These are phyloP conservation scores for Campoplex capitator DNA, from an alignment of 2,888 invertebrate species.

Conservation along the genomic window DNA sequence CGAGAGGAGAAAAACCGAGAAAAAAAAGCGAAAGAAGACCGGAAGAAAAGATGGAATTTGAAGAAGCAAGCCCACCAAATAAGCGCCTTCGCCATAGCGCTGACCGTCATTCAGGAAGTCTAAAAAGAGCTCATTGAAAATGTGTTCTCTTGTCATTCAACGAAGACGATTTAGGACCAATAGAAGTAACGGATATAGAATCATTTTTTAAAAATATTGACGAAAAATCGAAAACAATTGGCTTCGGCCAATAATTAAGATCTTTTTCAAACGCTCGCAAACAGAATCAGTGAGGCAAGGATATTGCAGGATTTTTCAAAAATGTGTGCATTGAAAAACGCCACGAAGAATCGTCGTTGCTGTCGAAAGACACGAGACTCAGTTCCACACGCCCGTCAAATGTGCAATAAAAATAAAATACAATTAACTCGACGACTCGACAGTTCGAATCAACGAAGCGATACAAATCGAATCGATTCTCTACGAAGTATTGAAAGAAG, in stretches of 20 bases:
- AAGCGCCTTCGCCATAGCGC: slow-evolving; percentile 1
- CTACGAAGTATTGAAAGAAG: not conserved
- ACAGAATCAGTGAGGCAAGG: not conserved
- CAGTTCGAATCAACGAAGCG: not conserved
- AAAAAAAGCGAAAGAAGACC: not conserved
- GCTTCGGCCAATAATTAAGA: too few species aligned
- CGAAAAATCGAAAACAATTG: too few species aligned
- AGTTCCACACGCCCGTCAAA: not conserved
- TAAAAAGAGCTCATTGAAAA: not conserved
- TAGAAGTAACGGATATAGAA: not conserved
- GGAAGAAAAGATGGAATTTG: slow-evolving; percentile 24
- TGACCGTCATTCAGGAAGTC: slow-evolving; percentile 37
- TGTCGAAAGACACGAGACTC: not conserved
- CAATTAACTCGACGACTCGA: not conserved
- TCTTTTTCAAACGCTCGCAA: not conserved
- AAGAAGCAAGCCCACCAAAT: not conserved
- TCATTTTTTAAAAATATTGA: not conserved
- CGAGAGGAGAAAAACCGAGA: not conserved
- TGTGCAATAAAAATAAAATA: not conserved
- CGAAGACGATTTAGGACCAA: not conserved
- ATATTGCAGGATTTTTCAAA: not conserved
- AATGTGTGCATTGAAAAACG: not conserved
- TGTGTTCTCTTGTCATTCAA: too few species aligned
- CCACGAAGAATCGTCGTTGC: not conserved
- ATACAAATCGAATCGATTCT: not conserved